Evolutionary conservation across 1,140 invertebrate species (phyloP).

Genomic region (Trissolcus basalis): DNA sequence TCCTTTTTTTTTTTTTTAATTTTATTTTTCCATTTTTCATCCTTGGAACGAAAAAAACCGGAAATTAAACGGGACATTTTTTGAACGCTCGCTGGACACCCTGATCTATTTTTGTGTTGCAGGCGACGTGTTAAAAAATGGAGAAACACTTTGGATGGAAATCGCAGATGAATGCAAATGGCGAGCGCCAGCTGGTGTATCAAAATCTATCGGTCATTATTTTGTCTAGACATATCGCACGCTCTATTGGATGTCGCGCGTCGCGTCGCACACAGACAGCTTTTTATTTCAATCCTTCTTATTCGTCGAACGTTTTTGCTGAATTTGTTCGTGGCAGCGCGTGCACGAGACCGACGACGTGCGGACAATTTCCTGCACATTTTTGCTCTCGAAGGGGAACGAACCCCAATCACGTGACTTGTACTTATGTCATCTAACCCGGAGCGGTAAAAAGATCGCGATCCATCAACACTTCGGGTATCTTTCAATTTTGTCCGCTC

Average conservation of each 20-base stretch:
- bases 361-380: slow-evolving; percentile 24
- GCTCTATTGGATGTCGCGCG: slow-evolving; percentile 65
- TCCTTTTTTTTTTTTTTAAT: no score
- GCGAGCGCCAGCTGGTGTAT: slow-evolving; percentile 58
- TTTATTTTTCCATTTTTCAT: no score
- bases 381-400: slow-evolving; percentile 37
- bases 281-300: slow-evolving; percentile 46
- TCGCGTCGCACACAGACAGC: slow-evolving; percentile 48
- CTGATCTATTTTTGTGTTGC: no score
- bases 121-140: no score
- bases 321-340: slow-evolving; percentile 42
- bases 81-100: no score
- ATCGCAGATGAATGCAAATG: slow-evolving; percentile 18
- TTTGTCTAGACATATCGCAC: slow-evolving; percentile 74
- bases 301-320: slow-evolving; percentile 43
- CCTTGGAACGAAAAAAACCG: no score
- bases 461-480: slow-evolving; percentile 49
- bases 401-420: slow-evolving; percentile 25
- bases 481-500: slow-evolving; percentile 45
- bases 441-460: slow-evolving; percentile 12
- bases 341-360: slow-evolving; percentile 13
- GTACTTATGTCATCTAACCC: slow-evolving; percentile 25
- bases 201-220: slow-evolving; percentile 73
- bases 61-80: no score
- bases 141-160: no score